Base-by-base conservation (phyloP, 2,888 invertebrate species). In the Phyllotreta striolata region DNA sequence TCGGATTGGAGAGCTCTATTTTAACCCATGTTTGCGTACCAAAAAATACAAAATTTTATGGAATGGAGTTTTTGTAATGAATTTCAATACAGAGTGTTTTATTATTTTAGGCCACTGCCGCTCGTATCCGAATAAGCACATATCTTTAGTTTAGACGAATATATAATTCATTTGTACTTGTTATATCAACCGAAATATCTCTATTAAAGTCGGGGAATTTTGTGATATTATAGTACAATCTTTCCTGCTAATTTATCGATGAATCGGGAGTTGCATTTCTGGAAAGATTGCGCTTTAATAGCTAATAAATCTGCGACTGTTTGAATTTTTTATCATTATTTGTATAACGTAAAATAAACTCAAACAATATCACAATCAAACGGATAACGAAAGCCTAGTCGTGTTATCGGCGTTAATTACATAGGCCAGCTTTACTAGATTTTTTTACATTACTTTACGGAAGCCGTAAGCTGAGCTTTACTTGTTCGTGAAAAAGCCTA, bases 81-180 rank as follows among this genome's bases (percentile, higher is more conserved):
- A 79, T 80, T 81, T 80, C 80, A 80, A 80, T 81, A 80, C 80
- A 81, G 79, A 73, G 58, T 63, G 64, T 44, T 43, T 24, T 68
- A 65, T 57, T 68, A 72, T 72, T 70, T 73, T 78, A 78, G 78
- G 80, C 79, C 79, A 80, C 80, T 80, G 80, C 80, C 80, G 74
- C 44, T 70, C 55, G 55, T 67, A 66, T 66, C 57, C 61, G 63
- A 65, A 68, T 63, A 69, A 71, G 73, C 76, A 76, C 78, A 79
- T 77, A 78, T 78, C 76, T 72, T 73, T 76, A 72, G 71, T 72
- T 70, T 71, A 72, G 69, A 62, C 63, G 58, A 62, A 24, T 41
- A 34, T 34, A 60, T 39, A 38, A 37, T 47, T 24, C 47, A 52
- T 47, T 6, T 13, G 14, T 35, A 44, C 35, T 24, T 10, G 10